These are phyloP conservation scores for Brienomyrus brachyistius DNA, from an alignment of 2,113 vertebrate species.

Conservation along the genomic window DNA sequence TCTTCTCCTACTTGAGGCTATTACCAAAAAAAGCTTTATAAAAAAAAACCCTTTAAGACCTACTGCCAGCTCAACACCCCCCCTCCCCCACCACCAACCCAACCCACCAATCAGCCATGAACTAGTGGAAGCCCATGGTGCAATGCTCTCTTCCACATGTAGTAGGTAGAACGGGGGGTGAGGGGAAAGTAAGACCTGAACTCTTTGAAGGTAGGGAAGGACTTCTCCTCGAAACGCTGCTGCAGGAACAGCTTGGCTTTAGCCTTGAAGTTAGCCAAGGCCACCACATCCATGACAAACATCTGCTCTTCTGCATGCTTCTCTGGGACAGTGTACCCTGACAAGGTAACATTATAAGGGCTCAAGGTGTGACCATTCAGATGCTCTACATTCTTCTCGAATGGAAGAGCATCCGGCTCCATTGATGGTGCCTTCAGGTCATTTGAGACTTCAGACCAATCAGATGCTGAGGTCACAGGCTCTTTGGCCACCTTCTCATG, in stretches of 20 bases:
- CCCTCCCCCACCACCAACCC: not conserved
- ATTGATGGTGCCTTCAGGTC: not conserved
- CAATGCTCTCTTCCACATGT: constrained; percentile 96
- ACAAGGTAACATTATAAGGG: constrained; percentile 30
- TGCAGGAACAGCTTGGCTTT: constrained; percentile 93
- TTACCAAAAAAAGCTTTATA: not conserved
- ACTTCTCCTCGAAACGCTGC: constrained; percentile 83
- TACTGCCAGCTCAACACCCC: not conserved
- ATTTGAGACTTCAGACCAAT: constrained; percentile 19
- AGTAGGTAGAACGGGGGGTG: constrained; percentile 89
- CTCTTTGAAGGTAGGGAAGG: constrained; percentile 90
- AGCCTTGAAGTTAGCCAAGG: constrained; percentile 85
- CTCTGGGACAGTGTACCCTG: constrained; percentile 34
- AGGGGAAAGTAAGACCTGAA: constrained; percentile 84
- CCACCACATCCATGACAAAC: constrained; percentile 79
- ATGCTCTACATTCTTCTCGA: constrained; percentile 24
- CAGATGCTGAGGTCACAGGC: not conserved
- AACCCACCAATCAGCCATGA: constrained; percentile 59
- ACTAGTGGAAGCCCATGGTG: constrained; percentile 83
- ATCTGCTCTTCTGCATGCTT: constrained; percentile 53
- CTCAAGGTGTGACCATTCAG: not conserved
- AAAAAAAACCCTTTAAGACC: not conserved
- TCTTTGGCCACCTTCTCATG: constrained; percentile 19
- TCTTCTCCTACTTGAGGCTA: not conserved
- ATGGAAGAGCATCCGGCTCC: constrained; percentile 15